Conservation (phyloP, 64 coral and sea anemone species). For the Pocillopora verrucosa region DNA sequence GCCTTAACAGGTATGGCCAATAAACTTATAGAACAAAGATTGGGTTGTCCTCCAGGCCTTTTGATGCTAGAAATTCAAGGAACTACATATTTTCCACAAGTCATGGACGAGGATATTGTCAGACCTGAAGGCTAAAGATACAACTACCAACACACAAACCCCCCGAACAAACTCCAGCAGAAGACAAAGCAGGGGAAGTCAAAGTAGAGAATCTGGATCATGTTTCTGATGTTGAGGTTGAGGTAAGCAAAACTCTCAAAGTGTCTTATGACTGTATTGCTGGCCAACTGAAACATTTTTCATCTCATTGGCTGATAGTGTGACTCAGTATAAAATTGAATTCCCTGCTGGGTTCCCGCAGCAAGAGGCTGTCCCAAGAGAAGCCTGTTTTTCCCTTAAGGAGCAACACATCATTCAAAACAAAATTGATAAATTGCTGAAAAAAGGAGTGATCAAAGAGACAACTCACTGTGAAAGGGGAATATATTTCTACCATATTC, state of each 20-base stretch:
- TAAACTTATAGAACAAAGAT: slow-evolving; percentile 28
- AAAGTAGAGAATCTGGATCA: slow-evolving; percentile 23
- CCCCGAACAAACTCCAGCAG: not conserved
- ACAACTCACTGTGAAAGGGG: slow-evolving; percentile 26
- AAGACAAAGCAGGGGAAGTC: slow-evolving; percentile 37
- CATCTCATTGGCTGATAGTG: too few species aligned
- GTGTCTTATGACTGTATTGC: not conserved
- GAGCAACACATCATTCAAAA: slow-evolving; percentile 34
- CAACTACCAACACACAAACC: not conserved
- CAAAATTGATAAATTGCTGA: slow-evolving; percentile 43
- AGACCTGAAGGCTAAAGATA: not conserved
- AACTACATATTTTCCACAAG: not conserved
- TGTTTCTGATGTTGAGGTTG: slow-evolving; percentile 28
- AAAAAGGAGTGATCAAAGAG: slow-evolving; percentile 42
- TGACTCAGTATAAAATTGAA: slow-evolving; percentile 34
- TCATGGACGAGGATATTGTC: not conserved
- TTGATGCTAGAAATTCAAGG: not conserved
- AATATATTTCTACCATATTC: slow-evolving; percentile 45
- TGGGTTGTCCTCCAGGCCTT: not conserved
- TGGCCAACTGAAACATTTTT: not conserved
- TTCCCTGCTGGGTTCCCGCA: slow-evolving; percentile 23
- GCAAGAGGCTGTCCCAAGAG: slow-evolving; percentile 20
- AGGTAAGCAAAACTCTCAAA: not conserved
- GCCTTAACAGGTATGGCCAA: slow-evolving; percentile 11
- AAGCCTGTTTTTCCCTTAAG: slow-evolving; percentile 32